Conservation (phyloP, 2,113 vertebrate species). For the Paramisgurnus dabryanus region DNA sequence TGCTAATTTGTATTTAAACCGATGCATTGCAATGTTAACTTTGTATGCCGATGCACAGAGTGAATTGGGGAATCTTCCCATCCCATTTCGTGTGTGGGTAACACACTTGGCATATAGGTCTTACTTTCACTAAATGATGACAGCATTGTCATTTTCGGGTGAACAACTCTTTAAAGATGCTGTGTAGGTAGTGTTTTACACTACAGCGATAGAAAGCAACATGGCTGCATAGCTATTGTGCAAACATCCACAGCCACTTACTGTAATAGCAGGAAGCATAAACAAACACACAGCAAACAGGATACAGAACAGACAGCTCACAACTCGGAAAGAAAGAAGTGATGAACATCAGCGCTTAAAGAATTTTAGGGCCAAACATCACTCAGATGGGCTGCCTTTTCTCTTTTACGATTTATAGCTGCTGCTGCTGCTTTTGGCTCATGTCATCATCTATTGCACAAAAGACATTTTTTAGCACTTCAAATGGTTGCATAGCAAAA, state of each 20-base stretch:
- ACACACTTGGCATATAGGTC: too few species aligned
- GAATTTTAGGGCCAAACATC: conserved; percentile 45
- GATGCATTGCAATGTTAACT: too few species aligned
- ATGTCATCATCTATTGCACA: conserved; percentile 27
- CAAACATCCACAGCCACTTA: neutral
- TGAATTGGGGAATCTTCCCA: too few species aligned
- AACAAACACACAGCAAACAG: conserved; percentile 22
- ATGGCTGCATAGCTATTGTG: neutral
- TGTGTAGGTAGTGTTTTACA: neutral
- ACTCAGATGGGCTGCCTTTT: conserved; percentile 24
- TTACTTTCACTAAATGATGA: too few species aligned
- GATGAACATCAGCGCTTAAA: conserved; percentile 33
- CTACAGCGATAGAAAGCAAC: neutral
- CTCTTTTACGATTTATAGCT: conserved; percentile 49
- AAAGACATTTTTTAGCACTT: conserved; percentile 53
- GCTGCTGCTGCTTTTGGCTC: conserved; percentile 7
- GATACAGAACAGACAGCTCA: neutral
- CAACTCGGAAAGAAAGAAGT: neutral
- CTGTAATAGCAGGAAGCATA: neutral
- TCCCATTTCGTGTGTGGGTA: too few species aligned
- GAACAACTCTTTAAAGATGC: too few species aligned
- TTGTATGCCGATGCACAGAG: too few species aligned
- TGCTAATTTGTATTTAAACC: too few species aligned
- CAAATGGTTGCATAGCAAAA: conserved; percentile 55
- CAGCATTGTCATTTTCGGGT: too few species aligned